Evolutionary conservation across 2,113 vertebrate species (phyloP), one percentile per base, ranked within the genome.

Genomic region (Bostrychus sinensis): DNA sequence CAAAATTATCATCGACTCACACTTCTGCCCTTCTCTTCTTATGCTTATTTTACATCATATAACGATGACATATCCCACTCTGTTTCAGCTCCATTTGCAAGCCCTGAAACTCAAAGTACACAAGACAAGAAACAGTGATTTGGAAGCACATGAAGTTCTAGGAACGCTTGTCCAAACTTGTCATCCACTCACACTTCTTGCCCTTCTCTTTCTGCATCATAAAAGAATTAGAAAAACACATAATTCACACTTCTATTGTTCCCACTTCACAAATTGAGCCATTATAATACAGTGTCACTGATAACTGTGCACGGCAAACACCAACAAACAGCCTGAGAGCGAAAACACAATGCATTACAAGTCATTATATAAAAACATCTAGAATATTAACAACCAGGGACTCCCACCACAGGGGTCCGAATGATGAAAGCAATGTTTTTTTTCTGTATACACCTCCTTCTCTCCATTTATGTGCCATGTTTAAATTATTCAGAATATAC

Each of bases 401-500:
- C 3, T 1, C 43, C 37, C 68, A 51, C 75, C 68, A 45, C 62
- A 13, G 81, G 80, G 73, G 60, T 72, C 62, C 71, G 3, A 0
- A 43, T 66, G 75, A 77, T 72, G 58, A 66, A 71, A 69, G 61
- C 6, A 23, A 57, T 11, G 46, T 55, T 34, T 72, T 61, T 59
- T 34, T 14, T 8, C 7, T 2, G 26, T 28, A 42, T 48, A 22
- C 34, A 13, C 26, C 46, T 64, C 1, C 3, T 1, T 66, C 48
- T 43, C 50, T 50, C 46, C 43, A 63, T 65, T 1, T 58, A 59
- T 75, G 63, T 59, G 74, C 45, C 37, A 1, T 36, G 32, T 75
- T 57, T 81, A 58, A 86, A 88, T 83, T 71, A 86, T 84, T 77
- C 59, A 77, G 53, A 67, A 32, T 51, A 48, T 51, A 45, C 26